These are phyloP conservation scores for Agriopis marginaria DNA, from an alignment of 2,888 invertebrate genomes.

Conservation along the genomic window DNA sequence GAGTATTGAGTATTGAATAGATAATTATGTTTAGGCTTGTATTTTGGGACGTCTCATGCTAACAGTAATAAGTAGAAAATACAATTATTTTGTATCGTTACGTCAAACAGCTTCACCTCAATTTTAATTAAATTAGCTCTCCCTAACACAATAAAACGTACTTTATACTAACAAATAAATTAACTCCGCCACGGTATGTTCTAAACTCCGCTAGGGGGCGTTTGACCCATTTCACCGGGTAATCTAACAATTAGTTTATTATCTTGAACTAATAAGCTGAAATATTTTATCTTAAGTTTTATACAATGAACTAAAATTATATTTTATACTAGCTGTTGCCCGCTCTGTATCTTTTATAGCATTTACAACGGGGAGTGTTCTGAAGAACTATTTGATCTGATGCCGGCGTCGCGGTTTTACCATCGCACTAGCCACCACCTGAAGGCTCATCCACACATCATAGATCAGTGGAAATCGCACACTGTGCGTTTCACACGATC, in stretches of 20 bases:
- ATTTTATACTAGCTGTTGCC: too few species aligned
- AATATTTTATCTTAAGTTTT: neutral
- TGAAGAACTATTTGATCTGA: too few species aligned
- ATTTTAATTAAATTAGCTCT: slow-evolving; percentile 13
- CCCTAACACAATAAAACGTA: slow-evolving; percentile 7
- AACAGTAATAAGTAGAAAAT: neutral
- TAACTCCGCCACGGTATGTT: neutral
- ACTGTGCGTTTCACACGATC: too few species aligned
- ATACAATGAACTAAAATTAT: too few species aligned
- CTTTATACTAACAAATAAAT: slow-evolving; percentile 8
- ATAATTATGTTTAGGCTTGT: neutral
- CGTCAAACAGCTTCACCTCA: slow-evolving; percentile 7
- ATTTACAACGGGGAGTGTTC: too few species aligned
- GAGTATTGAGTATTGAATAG: too few species aligned
- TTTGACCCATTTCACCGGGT: slow-evolving; percentile 11
- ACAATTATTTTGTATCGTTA: neutral
- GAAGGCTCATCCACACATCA: too few species aligned
- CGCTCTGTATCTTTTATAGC: too few species aligned
- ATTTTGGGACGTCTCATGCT: neutral
- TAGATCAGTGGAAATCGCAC: too few species aligned
- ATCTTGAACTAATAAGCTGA: neutral
- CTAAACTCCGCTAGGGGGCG: slow-evolving; percentile 10
- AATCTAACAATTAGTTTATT: slow-evolving; percentile 6
- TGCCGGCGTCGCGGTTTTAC: too few species aligned
- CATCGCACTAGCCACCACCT: too few species aligned